Evolutionary conservation across 2,797 vertebrate species (phyloP).

Genomic region (Syngnathus rostellatus): DNA sequence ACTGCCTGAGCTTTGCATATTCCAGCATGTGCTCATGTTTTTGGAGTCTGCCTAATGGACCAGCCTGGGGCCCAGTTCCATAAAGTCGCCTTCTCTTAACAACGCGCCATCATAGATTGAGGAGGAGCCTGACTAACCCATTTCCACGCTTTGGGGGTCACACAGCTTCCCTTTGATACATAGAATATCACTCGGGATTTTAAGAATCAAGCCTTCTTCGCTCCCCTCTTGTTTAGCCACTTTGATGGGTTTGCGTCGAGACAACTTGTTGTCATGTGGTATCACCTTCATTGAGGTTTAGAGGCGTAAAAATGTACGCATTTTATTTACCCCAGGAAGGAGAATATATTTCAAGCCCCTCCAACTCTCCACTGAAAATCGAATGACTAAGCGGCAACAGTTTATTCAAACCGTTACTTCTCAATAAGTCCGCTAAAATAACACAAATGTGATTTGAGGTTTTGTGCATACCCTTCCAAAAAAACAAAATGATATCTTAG

Average conservation of each 20-base stretch:
- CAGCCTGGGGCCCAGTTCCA: slow-evolving; percentile 62
- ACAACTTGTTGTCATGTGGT: too few species aligned
- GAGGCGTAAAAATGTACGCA: neutral
- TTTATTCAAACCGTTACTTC: too few species aligned
- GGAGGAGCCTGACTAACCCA: slow-evolving; percentile 64
- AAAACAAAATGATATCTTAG: too few species aligned
- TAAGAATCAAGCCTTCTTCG: slow-evolving; percentile 51
- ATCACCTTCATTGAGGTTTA: neutral
- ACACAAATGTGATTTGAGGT: too few species aligned
- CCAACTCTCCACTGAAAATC: too few species aligned
- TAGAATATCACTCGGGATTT: slow-evolving; percentile 65
- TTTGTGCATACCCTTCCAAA: too few species aligned
- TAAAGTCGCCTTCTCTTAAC: slow-evolving; percentile 69
- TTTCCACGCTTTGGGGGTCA: slow-evolving; percentile 61
- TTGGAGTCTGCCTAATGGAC: slow-evolving; percentile 57
- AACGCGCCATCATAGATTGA: slow-evolving; percentile 54
- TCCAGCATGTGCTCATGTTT: slow-evolving; percentile 48
- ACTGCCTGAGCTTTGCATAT: slow-evolving; percentile 23
- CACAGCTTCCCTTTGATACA: slow-evolving; percentile 58
- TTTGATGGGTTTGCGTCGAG: too few species aligned
- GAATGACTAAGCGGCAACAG: too few species aligned
- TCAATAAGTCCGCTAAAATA: too few species aligned
- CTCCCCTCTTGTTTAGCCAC: slow-evolving; percentile 18
- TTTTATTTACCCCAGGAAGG: neutral
- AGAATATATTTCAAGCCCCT: too few species aligned